phyloP scores from a whole-genome alignment of 2,888 invertebrate genomes.

The Lumbricus terrestris region DNA sequence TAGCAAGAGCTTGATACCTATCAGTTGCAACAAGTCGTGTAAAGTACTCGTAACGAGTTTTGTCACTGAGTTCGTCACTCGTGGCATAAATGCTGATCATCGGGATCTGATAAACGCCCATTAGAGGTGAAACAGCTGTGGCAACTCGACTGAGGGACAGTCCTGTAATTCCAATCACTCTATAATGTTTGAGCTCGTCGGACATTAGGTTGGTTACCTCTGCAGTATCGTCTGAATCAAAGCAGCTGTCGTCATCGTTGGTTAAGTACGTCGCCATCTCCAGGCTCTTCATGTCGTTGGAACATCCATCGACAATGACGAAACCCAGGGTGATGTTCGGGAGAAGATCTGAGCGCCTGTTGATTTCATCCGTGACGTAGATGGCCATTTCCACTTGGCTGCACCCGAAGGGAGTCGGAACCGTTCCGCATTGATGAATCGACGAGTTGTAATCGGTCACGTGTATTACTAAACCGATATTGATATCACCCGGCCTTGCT shows the following conservation, averaged over 20 bases:
- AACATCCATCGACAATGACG: background rate
- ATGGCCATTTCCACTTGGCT: background rate
- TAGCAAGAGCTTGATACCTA: slow-evolving; percentile 43
- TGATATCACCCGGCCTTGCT: background rate
- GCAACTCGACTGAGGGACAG: slow-evolving; percentile 24
- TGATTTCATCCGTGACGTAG: background rate
- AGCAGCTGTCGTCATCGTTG: background rate
- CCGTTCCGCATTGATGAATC: background rate
- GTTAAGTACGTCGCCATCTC: background rate
- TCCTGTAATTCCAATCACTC: slow-evolving; percentile 32
- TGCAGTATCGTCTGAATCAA: no score
- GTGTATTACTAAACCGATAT: background rate
- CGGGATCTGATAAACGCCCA: slow-evolving; percentile 62
- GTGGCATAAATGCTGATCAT: slow-evolving; percentile 59
- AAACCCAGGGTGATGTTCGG: slow-evolving; percentile 3
- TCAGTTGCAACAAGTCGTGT: slow-evolving; percentile 48
- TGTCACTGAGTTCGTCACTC: slow-evolving; percentile 47
- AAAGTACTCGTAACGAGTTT: slow-evolving; percentile 45
- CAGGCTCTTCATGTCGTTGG: background rate
- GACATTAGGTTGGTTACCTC: background rate
- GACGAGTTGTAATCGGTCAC: background rate
- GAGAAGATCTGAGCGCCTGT: background rate
- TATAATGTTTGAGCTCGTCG: background rate
- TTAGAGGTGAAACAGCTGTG: slow-evolving; percentile 25
- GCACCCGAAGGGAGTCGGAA: background rate